These are phyloP conservation scores for Coelinius sp. DNA, from an alignment of 2,888 invertebrate genomes.

Conservation along the genomic window DNA sequence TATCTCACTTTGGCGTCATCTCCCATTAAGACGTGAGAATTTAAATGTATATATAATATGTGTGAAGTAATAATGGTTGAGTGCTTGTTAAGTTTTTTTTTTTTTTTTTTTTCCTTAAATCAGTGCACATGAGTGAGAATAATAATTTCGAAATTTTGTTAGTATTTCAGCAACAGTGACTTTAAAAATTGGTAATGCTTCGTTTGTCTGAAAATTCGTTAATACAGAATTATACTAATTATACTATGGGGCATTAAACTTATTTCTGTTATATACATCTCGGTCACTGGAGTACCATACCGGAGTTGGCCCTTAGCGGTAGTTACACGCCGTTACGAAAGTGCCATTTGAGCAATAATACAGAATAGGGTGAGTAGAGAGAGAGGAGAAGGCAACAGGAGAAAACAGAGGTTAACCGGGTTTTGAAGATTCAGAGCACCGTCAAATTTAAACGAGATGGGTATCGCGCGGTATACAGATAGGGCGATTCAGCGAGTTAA, in stretches of 20 bases:
- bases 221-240: slow-evolving; percentile 2
- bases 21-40: neutral
- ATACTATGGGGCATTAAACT: neutral
- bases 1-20: too few species aligned
- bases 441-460: slow-evolving; percentile 41
- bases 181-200: neutral
- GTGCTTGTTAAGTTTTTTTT: neutral
- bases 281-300: neutral
- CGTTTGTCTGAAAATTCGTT: neutral
- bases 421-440: slow-evolving; percentile 26
- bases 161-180: neutral
- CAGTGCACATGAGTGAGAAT: neutral
- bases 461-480: slow-evolving; percentile 22
- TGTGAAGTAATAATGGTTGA: neutral
- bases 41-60: neutral
- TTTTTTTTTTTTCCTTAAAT: neutral
- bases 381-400: slow-evolving; percentile 3
- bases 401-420: slow-evolving; percentile 19
- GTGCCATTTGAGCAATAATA: slow-evolving; percentile 34
- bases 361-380: neutral
- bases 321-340: slow-evolving; percentile 33
- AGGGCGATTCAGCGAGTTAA: slow-evolving; percentile 32
- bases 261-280: neutral
- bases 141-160: neutral
- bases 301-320: slow-evolving; percentile 13